Base-by-base conservation (phyloP, 2,888 invertebrate genomes). In the Pollenia angustigena region DNA sequence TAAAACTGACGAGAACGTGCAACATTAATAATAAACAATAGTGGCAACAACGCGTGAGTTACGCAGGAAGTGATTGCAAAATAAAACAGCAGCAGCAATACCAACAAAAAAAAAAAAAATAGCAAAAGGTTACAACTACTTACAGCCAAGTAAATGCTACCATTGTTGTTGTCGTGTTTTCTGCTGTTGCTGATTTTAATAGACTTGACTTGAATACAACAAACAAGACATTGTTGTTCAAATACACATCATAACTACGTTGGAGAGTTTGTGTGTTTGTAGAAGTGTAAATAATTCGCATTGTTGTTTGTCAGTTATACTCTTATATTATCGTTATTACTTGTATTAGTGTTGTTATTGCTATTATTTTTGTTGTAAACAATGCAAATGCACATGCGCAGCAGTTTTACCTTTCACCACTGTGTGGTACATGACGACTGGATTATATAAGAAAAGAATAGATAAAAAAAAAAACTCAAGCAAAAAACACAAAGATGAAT, bases 1-100 rank as follows among this genome's bases (percentile, higher is more conserved):
- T 87, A 87, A 87, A 87, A 84, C 84, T 84, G 87, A 87, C 87
- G 84, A 87, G 87, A 87, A 87, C 87, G 87, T 87, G 87, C 87
- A 87, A 87, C 87, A 87, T 84, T 84, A 87, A 87, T 84, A 87
- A 81, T 80, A 86, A 32, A 86, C 84, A 84, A 87, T 81, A 76
- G 86, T 87, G 86, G 83, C 56, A 87, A 87, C 83, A 87, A 84
- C 88, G 88, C 87, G 85, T 88, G 85, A 81, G 81, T 81, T 81
- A 85, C 84, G 85, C 88, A 88, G 85, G 86, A 88, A 87, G 88
- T 88, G 88, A 88, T 88, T 88, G 88, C 85, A 82, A 82, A 85
- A 87, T 18, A n/a, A 56, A 66, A 68, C 56, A 50, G 56, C 72
- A 72, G 44, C 71, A 72, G 16, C 54, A 52, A 46, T 32, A 32